Evolutionary conservation across 2,888 invertebrate species (phyloP), one percentile per base, ranked within the genome.

Genomic region (Coelinius sp.): DNA sequence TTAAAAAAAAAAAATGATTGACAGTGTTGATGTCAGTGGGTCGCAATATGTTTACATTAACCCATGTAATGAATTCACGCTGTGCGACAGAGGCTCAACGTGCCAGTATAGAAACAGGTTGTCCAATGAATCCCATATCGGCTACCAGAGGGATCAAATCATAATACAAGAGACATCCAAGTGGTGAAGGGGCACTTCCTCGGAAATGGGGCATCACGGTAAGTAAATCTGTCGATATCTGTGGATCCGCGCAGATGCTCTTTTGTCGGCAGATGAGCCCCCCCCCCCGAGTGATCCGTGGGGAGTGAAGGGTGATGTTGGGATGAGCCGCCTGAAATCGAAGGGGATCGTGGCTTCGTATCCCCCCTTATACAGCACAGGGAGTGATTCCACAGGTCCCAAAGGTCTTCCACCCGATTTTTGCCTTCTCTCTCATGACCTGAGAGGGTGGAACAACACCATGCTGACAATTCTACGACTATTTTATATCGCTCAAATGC

Each of bases 21-120:
- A 79, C 81, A 79, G 78, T 76, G 75, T 78, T 53, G 76, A 74
- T 72, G 72, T 75, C 64, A 66, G 70, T 74, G 66, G 68, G 73
- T 73, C 73, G 76, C 87, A 87, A 87, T 87, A 87, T 87, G 87
- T 87, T 87, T 87, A 84, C 83, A 87, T 87, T 86, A 87, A n/a
- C 84, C 73, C 80, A 80, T 83, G 85, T 87, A 87, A 86, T 87
- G 87, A 86, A 86, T 86, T 85, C 84, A 82, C 81, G 83, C 76
- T 78, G 80, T 66, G 80, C 79, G 65, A 52, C 62, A 71, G n/a
- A 38, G 7, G 24, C 53, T 56, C 22, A 53, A 53, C 44, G 14
- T 41, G 20, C 46, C 69, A 62, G 46, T n/a, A 70, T 49, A 14
- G 46, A 17, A 56, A n/a, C 56, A 64, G 79, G 81, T 81, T 79